Base-by-base conservation (phyloP, 1,140 invertebrate species). In the Achatina immaculata region DNA sequence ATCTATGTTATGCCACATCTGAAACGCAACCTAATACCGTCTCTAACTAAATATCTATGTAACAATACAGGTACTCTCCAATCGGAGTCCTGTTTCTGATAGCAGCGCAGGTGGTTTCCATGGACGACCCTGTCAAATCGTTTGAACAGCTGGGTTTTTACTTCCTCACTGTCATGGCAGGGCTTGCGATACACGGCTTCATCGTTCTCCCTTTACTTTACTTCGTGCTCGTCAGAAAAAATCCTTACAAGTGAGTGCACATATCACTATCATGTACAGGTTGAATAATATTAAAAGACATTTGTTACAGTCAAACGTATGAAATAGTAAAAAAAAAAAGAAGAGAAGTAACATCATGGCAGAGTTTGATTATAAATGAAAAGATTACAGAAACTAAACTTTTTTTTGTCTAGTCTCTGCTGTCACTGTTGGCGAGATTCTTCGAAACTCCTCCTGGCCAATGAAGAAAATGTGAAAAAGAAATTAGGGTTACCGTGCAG, bases 81-180 rank as follows among this genome's bases (percentile, higher is more conserved):
- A 90, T 98, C 31, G 97, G 97, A 79, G 96, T 98, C 0, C 94
- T 95, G 83, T 98, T 97, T 91, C 92, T 98, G 69, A 95, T 98
- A 66, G 94, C 95, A 14, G 94, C 95, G 40, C 97, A 98, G 90
- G 94, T 98, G 66, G 92, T 98, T 85, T 95, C 96, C 86, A 97
- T 97, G 87, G 93, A 95, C 0, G 95, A 96, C 81, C 84, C 83
- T 4, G 80, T 82, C 14, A 40, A 84, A 81, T 82, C 85, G 36
- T 84, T 89, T 55, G 79, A 84, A 66, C 85, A 87, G 69, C 83
- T 91, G 16, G 83, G 84, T n/a, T 85, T 85, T 65, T 91, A 90
- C 76, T 87, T 89, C 80, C 76, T 90, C 28, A 89, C 89, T 0
- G 89, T 90, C 31, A 83, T 90, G 66, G 58, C 81, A 7, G 90